Conservation (phyloP, 2,888 invertebrate species). For the Tipula unca region DNA sequence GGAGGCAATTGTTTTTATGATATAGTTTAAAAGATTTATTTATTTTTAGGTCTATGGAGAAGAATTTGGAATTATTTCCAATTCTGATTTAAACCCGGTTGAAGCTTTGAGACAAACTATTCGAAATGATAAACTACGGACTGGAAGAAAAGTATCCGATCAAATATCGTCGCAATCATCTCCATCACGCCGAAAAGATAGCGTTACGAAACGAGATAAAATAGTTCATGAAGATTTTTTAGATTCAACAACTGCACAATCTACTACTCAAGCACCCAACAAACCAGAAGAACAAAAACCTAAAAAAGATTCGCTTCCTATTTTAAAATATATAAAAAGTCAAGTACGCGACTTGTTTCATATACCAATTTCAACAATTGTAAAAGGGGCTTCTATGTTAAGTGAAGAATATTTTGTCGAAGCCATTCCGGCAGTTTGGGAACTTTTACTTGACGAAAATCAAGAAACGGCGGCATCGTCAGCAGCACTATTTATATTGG, state of each 20-base stretch:
- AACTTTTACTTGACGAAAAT: conserved; percentile 85
- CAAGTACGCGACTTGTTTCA: conserved; percentile 84
- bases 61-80: conserved; percentile 61
- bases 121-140: conserved; percentile 34
- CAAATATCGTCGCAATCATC: conserved; percentile 71
- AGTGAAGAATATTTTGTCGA: conserved; percentile 80
- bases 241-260: conserved; percentile 38
- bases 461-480: conserved; percentile 70
- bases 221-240: conserved; percentile 34
- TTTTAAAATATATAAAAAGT: conserved; percentile 70
- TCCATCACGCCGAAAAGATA: conserved; percentile 69
- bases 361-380: conserved; percentile 72
- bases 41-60: conserved; percentile 67
- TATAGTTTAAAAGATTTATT: neutral
- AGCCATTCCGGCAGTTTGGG: conserved; percentile 90
- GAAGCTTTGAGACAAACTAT: conserved; percentile 42
- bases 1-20: conserved; percentile 20
- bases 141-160: conserved; percentile 68
- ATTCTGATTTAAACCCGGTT: conserved; percentile 46
- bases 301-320: conserved; percentile 55
- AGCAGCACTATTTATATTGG: conserved; percentile 84
- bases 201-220: conserved; percentile 57
- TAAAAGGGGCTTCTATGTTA: conserved; percentile 86
- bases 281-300: conserved; percentile 42
- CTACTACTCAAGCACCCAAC: conserved; percentile 35